phyloP scores from a whole-genome alignment of 2,888 invertebrate species.

The Apodemia zela region DNA sequence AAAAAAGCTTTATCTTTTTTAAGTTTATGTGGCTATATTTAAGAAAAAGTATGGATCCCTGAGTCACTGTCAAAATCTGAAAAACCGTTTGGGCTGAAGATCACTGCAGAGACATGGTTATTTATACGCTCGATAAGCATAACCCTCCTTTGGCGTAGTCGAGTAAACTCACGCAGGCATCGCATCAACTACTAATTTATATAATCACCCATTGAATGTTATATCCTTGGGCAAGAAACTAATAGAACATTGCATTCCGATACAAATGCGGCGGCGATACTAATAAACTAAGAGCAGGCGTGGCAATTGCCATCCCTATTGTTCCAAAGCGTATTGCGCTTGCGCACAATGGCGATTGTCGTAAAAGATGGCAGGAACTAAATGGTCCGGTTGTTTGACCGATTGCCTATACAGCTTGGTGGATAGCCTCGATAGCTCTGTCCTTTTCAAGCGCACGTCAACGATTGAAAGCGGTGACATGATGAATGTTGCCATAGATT shows the following conservation, averaged over 20 bases:
- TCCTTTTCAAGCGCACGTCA: slow-evolving; percentile 44
- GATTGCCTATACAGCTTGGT: slow-evolving; percentile 58
- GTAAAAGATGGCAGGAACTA: slow-evolving; percentile 65
- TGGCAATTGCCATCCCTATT: slow-evolving; percentile 45
- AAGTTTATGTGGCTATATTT: no score
- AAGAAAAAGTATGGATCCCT: no score
- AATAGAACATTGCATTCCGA: slow-evolving; percentile 45
- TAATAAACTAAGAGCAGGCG: slow-evolving; percentile 39
- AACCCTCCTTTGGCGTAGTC: no score
- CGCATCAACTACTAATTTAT: slow-evolving; percentile 35
- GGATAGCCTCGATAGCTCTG: slow-evolving; percentile 36
- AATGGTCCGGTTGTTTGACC: slow-evolving; percentile 59
- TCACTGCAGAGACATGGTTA: no score
- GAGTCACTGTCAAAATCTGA: no score
- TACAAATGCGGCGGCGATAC: slow-evolving; percentile 34
- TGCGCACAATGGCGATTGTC: slow-evolving; percentile 51
- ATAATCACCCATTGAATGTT: slow-evolving; percentile 39
- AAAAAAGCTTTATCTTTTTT: no score
- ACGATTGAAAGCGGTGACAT: slow-evolving; percentile 48
- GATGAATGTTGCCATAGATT: slow-evolving; percentile 50
- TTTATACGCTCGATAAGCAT: no score
- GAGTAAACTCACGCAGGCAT: neutral
- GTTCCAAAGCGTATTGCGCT: slow-evolving; percentile 42
- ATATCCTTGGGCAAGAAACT: slow-evolving; percentile 42
- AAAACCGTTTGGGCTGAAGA: no score